Base-by-base conservation (phyloP, 2,113 vertebrate species). In the Prunella fulvescens region DNA sequence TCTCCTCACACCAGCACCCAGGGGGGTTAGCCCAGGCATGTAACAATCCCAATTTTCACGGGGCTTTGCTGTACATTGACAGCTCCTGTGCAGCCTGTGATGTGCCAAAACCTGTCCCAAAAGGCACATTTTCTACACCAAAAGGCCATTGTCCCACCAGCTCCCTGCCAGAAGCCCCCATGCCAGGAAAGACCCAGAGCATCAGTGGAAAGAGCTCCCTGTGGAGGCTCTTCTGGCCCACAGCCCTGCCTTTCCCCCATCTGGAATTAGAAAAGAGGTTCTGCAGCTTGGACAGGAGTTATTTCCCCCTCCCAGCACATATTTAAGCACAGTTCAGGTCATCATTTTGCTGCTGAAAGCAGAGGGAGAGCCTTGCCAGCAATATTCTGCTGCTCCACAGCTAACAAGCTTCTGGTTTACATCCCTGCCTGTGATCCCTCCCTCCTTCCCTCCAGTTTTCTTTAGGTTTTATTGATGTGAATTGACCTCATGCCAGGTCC, bases 41-140 rank as follows among this genome's bases (percentile, higher is more conserved):
- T 26, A 51, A 57, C 72, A 86, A 95, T 84, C 86, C 77, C 13
- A 7, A 72, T 82, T 97, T 95, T 87, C 94, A 95, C 1, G 11
- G 86, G 42, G 91, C 89, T 96, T 86, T 88, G 71, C 71, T 62
- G 9, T 8, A 4, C 2, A 2, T 60, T 71, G 10, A 14, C 78
- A 70, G 69, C 16, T 11, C 33, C 62, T 22, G 1, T 7, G 31
- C 18, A 54, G 10, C 60, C 54, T 1, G 1, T 17, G 73, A 71
- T 39, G 29, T 0, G 4, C 66, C 86, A 79, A 44, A 90, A 17
- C 25, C 31, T 0, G 0, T 16, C 24, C 48, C 24, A 3, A 72
- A 66, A 74, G 13, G n/a, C 58, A 20, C 10, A 1, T 74, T 66
- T 44, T 31, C 58, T 39, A 10, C 29, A 23, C 23, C 62, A 83